Evolutionary conservation across 2,797 vertebrate species (phyloP).

Genomic region (Clarias pachynema): DNA sequence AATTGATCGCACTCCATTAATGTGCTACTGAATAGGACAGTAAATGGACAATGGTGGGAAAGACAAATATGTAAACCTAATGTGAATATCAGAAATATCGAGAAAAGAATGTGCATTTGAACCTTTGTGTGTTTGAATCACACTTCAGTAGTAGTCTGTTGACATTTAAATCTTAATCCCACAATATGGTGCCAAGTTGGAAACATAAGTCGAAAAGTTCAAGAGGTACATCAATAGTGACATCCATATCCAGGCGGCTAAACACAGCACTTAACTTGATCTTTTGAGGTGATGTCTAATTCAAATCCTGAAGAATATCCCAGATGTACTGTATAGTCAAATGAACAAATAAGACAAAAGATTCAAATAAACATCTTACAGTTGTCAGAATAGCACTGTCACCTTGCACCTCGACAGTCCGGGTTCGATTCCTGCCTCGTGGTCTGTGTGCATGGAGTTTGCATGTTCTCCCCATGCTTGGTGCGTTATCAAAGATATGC

Average conservation of each 20-base stretch:
- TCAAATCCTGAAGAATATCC: not conserved
- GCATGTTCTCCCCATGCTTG: no score
- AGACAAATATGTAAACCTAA: slow-evolving; percentile 16
- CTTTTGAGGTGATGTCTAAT: not conserved
- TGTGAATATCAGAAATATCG: slow-evolving; percentile 23
- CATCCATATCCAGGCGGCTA: not conserved
- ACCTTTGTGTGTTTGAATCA: not conserved
- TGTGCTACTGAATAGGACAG: slow-evolving; percentile 29
- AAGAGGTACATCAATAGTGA: not conserved
- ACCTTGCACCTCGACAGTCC: no score
- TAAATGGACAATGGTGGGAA: slow-evolving; percentile 34
- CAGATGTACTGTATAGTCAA: not conserved
- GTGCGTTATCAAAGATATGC: no score
- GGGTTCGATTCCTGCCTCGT: no score
- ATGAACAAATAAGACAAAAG: not conserved
- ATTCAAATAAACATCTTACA: not conserved
- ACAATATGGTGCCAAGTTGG: not conserved
- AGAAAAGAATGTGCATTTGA: slow-evolving; percentile 2
- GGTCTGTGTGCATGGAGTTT: no score
- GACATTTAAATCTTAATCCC: slow-evolving; percentile 6
- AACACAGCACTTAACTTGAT: not conserved
- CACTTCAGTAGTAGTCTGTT: not conserved
- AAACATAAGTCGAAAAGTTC: slow-evolving; percentile 4
- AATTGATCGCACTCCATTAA: slow-evolving; percentile 35
- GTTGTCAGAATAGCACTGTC: not conserved